A percentile compares a stretch with the other conserved stretches of the same genome.
These are phyloP conservation scores for Neostethus bicornis DNA, from an alignment of 2,797 vertebrate species.

Conservation along the genomic window DNA sequence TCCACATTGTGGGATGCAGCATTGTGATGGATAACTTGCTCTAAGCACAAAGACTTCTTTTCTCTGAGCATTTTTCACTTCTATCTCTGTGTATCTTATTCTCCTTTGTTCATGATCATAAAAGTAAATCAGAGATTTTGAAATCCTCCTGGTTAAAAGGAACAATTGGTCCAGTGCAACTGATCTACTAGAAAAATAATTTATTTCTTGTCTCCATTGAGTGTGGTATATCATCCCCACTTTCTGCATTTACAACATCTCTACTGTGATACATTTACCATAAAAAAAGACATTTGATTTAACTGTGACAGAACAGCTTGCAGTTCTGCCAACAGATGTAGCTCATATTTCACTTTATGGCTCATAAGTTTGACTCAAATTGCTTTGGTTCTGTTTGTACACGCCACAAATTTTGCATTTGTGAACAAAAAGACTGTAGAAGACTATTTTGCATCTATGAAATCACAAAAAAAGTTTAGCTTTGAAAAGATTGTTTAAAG, in stretches of 20 bases:
- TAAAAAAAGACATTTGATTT: constrained; percentile 22
- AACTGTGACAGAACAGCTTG: constrained; percentile 13
- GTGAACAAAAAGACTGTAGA: background rate
- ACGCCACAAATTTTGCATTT: constrained; percentile 10
- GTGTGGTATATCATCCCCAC: constrained; percentile 12
- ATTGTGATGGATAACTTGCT: background rate
- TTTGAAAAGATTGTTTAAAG: too few species aligned
- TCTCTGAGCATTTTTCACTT: background rate
- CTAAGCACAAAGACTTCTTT: constrained; percentile 4
- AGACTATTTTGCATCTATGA: too few species aligned
- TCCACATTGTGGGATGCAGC: constrained; percentile 14
- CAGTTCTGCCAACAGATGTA: constrained; percentile 28
- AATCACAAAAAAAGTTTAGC: too few species aligned
- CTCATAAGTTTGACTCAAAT: constrained; percentile 30
- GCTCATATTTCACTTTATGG: constrained; percentile 33
- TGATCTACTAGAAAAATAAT: constrained; percentile 23
- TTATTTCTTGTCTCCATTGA: constrained; percentile 35
- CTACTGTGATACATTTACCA: constrained; percentile 30
- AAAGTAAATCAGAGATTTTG: constrained; percentile 8
- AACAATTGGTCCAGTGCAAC: constrained; percentile 22
- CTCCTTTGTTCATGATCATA: constrained; percentile 5
- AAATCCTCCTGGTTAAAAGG: constrained; percentile 14
- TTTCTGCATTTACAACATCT: constrained; percentile 30
- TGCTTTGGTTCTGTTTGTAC: constrained; percentile 15
- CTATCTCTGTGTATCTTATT: background rate